Evolutionary conservation across 2,888 invertebrate genomes (phyloP).

Genomic region (Hirudinaria manillensis): DNA sequence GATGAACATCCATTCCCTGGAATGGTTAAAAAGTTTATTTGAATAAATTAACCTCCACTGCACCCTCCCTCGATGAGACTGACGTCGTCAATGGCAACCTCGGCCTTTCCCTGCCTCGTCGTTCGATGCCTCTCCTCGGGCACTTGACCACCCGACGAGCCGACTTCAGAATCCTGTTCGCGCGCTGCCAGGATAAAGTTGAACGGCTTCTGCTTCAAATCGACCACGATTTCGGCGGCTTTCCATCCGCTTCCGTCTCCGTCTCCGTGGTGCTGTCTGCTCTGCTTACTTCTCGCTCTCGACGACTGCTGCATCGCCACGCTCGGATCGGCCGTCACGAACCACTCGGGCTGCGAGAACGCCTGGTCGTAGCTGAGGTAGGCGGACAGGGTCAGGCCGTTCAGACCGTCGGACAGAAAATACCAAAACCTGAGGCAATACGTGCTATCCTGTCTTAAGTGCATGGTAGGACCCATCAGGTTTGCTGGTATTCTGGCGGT

Average conservation of each 20-base stretch:
- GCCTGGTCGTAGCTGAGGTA: conserved; percentile 39
- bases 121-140: background rate
- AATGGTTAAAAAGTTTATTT: too few species aligned
- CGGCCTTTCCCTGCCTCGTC: conserved; percentile 25
- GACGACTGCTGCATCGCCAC: background rate
- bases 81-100: conserved; percentile 41
- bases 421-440: conserved; percentile 42
- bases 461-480: conserved; percentile 38
- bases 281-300: background rate
- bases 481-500: conserved; percentile 38
- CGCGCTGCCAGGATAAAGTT: conserved; percentile 39
- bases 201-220: background rate
- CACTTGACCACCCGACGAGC: conserved; percentile 32
- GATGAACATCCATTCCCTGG: too few species aligned
- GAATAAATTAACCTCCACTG: conserved; percentile 33
- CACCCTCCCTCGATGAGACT: conserved; percentile 39
- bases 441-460: conserved; percentile 29
- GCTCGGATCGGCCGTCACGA: background rate
- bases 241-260: conserved; percentile 36
- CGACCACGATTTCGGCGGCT: conserved; percentile 37
- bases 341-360: conserved; percentile 39
- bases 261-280: conserved; percentile 18
- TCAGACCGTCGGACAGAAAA: conserved; percentile 36
- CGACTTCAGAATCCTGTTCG: conserved; percentile 28
- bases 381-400: conserved; percentile 34